A percentile compares a stretch with the other conserved stretches of the same genome.
phyloP scores from a whole-genome alignment of 2,113 vertebrate species.

The Atractosteus spatula region DNA sequence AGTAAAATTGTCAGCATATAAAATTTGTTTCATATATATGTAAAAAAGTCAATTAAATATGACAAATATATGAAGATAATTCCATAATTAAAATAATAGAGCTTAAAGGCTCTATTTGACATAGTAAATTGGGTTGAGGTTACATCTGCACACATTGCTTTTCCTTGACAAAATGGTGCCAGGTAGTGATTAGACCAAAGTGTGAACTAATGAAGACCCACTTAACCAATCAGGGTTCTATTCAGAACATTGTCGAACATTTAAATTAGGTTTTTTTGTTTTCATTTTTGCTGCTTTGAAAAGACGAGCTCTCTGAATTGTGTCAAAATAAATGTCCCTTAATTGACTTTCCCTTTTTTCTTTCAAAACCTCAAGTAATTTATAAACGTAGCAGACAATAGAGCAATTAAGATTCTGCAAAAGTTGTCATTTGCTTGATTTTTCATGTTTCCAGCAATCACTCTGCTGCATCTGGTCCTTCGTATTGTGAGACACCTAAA shows the following conservation, averaged over 20 bases:
- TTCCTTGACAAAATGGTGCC: not conserved
- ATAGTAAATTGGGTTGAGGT: too few relatives aligned
- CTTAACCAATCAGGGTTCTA: slow-evolving; percentile 12
- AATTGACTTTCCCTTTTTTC: slow-evolving; percentile 30
- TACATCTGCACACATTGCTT: not conserved
- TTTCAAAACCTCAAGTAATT: slow-evolving; percentile 35
- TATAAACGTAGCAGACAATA: slow-evolving; percentile 31
- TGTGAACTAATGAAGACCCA: not conserved
- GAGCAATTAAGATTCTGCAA: slow-evolving; percentile 34
- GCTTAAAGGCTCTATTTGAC: too few relatives aligned
- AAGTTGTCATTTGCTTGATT: slow-evolving; percentile 47
- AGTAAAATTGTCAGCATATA: too few relatives aligned
- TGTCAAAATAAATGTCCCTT: slow-evolving; percentile 28
- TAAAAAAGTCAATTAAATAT: too few relatives aligned
- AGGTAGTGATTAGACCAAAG: not conserved
- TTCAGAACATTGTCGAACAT: slow-evolving; percentile 15
- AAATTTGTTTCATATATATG: too few relatives aligned
- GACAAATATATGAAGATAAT: too few relatives aligned
- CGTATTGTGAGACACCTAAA: slow-evolving; percentile 4
- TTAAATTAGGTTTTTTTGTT: slow-evolving; percentile 8
- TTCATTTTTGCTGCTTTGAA: not conserved
- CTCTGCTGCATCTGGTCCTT: slow-evolving; percentile 16
- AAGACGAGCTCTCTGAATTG: slow-evolving; percentile 39
- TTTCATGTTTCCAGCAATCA: slow-evolving; percentile 35
- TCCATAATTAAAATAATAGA: too few relatives aligned